These are phyloP conservation scores for Lamellibrachia columna DNA, from an alignment of 2,888 invertebrate species.

Conservation along the genomic window DNA sequence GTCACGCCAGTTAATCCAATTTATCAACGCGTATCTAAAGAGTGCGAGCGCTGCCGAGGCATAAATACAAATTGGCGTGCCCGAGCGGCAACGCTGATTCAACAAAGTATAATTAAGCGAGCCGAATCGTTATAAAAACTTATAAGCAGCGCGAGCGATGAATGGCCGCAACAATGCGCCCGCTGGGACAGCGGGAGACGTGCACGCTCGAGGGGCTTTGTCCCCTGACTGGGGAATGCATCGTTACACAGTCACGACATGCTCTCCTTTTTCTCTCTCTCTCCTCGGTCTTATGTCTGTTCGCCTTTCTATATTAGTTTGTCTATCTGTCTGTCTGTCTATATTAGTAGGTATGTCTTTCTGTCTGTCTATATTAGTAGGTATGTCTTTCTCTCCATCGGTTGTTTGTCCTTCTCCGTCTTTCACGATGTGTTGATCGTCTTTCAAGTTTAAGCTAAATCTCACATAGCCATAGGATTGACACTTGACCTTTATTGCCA, in stretches of 20 bases:
- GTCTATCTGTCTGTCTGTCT: too few species aligned
- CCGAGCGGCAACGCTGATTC: background rate
- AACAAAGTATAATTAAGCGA: constrained; percentile 10
- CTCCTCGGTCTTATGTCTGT: background rate
- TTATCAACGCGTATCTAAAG: constrained; percentile 11
- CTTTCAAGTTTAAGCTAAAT: too few species aligned
- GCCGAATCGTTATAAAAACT: background rate
- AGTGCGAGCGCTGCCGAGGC: background rate
- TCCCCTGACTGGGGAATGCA: background rate
- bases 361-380: too few species aligned
- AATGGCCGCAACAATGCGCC: background rate
- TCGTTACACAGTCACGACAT: background rate
- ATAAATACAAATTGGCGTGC: constrained; percentile 16
- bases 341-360: too few species aligned
- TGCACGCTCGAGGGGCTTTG: background rate
- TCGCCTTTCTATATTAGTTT: too few species aligned
- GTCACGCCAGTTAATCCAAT: constrained; percentile 16
- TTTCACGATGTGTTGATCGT: too few species aligned
- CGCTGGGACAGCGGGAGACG: background rate
- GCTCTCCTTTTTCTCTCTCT: background rate
- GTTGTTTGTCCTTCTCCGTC: too few species aligned
- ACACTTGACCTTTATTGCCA: too few species aligned
- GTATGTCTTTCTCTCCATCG: too few species aligned
- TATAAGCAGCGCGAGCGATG: constrained; percentile 12
- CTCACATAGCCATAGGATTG: too few species aligned